Conservation (phyloP, 2,888 invertebrate species). For the Drosophila acutilabella region DNA sequence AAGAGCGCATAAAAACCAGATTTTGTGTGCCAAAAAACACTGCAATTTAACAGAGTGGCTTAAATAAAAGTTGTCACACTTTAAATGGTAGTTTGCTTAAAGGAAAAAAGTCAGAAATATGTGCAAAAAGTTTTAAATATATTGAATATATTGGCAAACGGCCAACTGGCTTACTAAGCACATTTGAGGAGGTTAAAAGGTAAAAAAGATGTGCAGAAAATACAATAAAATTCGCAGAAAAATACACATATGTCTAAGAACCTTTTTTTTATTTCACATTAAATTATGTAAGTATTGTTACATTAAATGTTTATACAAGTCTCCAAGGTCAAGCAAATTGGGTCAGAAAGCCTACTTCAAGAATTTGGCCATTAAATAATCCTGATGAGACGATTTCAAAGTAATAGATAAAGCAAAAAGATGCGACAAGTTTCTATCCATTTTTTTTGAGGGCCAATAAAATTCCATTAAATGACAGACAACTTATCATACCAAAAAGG, state of each 20-base stretch:
- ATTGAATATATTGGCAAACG: not conserved
- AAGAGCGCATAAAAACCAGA: slow-evolving; percentile 13
- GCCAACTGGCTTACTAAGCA: not conserved
- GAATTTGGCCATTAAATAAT: slow-evolving; percentile 48
- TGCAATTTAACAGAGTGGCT: slow-evolving; percentile 13
- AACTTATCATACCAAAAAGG: slow-evolving; percentile 41
- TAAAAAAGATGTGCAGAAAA: too few species aligned
- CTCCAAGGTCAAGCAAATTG: not conserved
- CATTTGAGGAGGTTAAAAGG: not conserved
- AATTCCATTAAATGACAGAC: slow-evolving; percentile 57
- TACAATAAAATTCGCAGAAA: not conserved
- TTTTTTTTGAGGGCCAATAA: slow-evolving; percentile 36
- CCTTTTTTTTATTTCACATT: not conserved
- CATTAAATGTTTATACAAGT: not conserved
- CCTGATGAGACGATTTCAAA: slow-evolving; percentile 43
- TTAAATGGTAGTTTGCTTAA: not conserved
- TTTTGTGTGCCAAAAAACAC: slow-evolving; percentile 18
- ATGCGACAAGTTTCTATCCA: slow-evolving; percentile 38
- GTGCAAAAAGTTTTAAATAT: not conserved
- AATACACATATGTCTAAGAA: not conserved
- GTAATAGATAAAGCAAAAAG: slow-evolving; percentile 29
- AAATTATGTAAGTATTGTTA: not conserved
- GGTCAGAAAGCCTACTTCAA: not conserved
- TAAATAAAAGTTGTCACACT: slow-evolving; percentile 21
- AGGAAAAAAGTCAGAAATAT: not conserved